phyloP scores from a whole-genome alignment of 2,113 vertebrate genomes.

The Osmerus eperlanus region DNA sequence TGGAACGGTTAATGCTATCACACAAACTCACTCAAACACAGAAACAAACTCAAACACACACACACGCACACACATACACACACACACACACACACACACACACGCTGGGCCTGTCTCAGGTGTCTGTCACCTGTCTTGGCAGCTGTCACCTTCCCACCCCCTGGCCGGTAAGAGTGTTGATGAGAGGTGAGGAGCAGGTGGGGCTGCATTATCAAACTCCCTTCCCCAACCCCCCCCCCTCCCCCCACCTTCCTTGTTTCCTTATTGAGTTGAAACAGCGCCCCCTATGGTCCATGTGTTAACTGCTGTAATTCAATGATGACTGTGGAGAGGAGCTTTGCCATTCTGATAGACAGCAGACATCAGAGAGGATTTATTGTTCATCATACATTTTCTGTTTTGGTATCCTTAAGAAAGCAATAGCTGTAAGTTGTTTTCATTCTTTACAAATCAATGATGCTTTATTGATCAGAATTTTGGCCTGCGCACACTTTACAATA shows the following conservation, averaged over 20 bases:
- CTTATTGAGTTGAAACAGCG: too few relatives aligned
- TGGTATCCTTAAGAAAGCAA: too few relatives aligned
- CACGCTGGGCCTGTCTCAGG: background rate
- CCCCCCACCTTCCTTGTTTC: background rate
- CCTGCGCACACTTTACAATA: too few relatives aligned
- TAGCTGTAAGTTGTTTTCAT: too few relatives aligned
- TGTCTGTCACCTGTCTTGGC: slow-evolving; percentile 23
- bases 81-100: slow-evolving; percentile 8
- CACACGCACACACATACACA: background rate
- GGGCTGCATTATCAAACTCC: slow-evolving; percentile 9
- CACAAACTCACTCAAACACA: background rate
- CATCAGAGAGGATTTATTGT: too few relatives aligned
- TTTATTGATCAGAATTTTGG: too few relatives aligned
- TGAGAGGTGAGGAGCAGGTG: slow-evolving; percentile 21
- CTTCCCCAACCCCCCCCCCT: background rate
- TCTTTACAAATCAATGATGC: too few relatives aligned
- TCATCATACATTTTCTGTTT: too few relatives aligned
- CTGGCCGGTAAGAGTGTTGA: slow-evolving; percentile 8
- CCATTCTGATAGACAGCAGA: too few relatives aligned
- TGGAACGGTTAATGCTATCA: slow-evolving; percentile 3
- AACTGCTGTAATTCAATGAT: too few relatives aligned
- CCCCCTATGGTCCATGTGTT: too few relatives aligned
- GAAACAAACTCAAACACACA: background rate
- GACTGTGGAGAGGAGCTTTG: too few relatives aligned
- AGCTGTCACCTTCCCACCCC: slow-evolving; percentile 5